Conservation (phyloP, 2,113 vertebrate genomes). For the Pseudolaguvia tuberculata region DNA sequence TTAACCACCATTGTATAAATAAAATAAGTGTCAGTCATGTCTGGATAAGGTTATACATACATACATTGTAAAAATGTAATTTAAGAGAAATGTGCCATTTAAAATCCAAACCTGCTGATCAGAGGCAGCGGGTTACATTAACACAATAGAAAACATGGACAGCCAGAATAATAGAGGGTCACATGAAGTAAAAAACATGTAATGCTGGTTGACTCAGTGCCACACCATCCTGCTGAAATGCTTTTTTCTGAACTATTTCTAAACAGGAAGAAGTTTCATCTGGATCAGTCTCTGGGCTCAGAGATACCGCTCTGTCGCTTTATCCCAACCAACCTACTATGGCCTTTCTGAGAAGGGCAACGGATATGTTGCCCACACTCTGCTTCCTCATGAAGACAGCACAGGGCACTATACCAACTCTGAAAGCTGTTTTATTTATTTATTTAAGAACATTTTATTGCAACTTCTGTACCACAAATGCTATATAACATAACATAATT, state of each 20-base stretch:
- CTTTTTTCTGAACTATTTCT: conserved; percentile 12
- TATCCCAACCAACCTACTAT: conserved; percentile 17
- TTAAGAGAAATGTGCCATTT: background rate
- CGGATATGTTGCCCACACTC: conserved; percentile 6
- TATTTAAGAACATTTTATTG: background rate
- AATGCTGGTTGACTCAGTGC: conserved; percentile 13
- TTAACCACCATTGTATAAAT: too few relatives aligned
- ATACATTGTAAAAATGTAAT: background rate
- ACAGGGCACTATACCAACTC: background rate
- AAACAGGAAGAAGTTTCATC: conserved; percentile 36
- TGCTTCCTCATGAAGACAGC: background rate
- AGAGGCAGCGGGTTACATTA: background rate
- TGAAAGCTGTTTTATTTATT: background rate
- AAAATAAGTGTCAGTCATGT: too few relatives aligned
- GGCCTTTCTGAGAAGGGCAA: conserved; percentile 10
- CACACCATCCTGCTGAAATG: background rate
- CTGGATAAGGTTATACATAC: too few relatives aligned
- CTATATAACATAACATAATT: too few relatives aligned
- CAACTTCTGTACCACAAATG: background rate
- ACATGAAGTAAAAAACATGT: conserved; percentile 16
- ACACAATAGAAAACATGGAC: background rate
- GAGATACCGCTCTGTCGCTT: conserved; percentile 18
- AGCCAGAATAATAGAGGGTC: background rate
- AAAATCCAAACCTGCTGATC: background rate
- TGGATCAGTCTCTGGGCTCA: conserved; percentile 19